Percentiles rank a stretch among this genome's conserved stretches.
Conservation (phyloP, 2,113 vertebrate genomes). For the Rhizomys pruinosus region DNA sequence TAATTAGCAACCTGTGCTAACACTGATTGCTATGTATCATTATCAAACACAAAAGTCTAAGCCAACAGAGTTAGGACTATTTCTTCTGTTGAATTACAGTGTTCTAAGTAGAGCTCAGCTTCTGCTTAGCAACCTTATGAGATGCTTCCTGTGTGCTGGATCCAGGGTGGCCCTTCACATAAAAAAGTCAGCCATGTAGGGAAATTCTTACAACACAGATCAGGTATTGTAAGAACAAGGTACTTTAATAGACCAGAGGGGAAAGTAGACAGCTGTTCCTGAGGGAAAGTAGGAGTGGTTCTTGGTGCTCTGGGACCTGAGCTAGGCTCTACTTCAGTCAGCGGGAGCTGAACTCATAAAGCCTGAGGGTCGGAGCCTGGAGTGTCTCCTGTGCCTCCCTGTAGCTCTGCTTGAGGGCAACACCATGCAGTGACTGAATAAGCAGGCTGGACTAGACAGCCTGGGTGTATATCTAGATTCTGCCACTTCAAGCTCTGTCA, state of each 20-base stretch:
- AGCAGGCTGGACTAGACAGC: too few species aligned
- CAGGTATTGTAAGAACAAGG: too few species aligned
- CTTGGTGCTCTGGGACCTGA: not conserved
- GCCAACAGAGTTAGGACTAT: not conserved
- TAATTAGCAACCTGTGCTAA: not conserved
- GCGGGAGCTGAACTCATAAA: fast-evolving
- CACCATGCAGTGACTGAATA: fast-evolving
- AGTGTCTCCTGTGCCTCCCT: not conserved
- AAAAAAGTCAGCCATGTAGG: not conserved
- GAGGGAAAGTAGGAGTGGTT: not conserved
- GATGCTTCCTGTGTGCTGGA: not conserved
- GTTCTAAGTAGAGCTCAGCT: not conserved
- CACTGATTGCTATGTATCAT: not conserved
- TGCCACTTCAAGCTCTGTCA: not conserved
- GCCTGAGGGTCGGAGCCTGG: too few species aligned
- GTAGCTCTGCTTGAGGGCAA: not conserved
- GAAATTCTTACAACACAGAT: not conserved
- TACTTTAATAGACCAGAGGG: not conserved
- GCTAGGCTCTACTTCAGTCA: not conserved
- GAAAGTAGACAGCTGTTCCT: not conserved
- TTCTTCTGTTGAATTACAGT: not conserved
- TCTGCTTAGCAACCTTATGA: not conserved
- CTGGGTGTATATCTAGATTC: not conserved
- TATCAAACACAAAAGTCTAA: not conserved
- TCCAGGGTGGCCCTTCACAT: not conserved